phyloP scores from a whole-genome alignment of 2,888 invertebrate species.

The Lithodes maja region DNA sequence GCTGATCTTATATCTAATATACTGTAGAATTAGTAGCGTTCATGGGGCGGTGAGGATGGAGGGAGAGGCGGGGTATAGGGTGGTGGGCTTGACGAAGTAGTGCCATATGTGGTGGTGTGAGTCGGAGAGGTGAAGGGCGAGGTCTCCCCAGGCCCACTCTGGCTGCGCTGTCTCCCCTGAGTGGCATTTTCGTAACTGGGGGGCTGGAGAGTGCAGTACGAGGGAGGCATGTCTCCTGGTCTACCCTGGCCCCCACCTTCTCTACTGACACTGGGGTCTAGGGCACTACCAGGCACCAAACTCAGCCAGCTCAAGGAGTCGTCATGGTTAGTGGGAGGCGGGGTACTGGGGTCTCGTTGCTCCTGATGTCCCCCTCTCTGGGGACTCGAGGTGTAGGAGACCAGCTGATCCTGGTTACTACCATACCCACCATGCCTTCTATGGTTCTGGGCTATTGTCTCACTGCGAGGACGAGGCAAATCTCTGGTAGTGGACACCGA shows the following conservation, averaged over 20 bases:
- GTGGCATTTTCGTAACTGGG: conserved; percentile 50
- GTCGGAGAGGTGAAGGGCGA: neutral
- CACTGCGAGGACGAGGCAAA: too few species aligned
- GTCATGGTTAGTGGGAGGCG: too few species aligned
- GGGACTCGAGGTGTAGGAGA: too few species aligned
- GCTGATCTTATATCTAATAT: too few species aligned
- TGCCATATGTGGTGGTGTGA: neutral
- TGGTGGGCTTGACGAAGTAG: neutral
- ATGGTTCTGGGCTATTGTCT: too few species aligned
- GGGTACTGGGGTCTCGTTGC: too few species aligned
- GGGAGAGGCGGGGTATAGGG: neutral
- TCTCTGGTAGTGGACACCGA: too few species aligned
- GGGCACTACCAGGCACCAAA: neutral
- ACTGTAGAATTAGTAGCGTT: neutral
- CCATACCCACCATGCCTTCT: too few species aligned
- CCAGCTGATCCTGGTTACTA: too few species aligned
- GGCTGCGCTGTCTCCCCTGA: neutral
- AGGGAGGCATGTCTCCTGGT: conserved; percentile 39
- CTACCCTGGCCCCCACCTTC: neutral
- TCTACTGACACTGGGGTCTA: neutral
- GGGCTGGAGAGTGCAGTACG: conserved; percentile 40
- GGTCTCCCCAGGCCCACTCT: neutral
- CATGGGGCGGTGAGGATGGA: neutral
- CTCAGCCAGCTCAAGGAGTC: too few species aligned
- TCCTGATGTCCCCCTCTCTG: too few species aligned